A percentile compares a stretch with the other conserved stretches of the same genome.
Evolutionary conservation across 2,888 invertebrate genomes (phyloP).

Genomic region (Callyntrura guangdongensis): DNA sequence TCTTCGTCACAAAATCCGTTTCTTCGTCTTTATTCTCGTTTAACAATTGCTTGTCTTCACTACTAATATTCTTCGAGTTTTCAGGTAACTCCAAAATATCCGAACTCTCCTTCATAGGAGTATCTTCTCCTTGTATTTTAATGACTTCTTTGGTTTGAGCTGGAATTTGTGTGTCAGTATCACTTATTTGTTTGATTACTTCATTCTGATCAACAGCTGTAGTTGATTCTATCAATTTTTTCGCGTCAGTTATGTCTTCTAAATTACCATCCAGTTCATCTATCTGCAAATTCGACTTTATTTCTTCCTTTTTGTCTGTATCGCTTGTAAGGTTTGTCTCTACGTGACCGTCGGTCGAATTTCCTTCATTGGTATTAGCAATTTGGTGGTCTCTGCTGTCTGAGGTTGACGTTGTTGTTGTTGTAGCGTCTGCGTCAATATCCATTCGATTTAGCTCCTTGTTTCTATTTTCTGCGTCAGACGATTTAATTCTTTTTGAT

Average conservation of each 20-base stretch:
- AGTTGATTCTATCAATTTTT: background rate
- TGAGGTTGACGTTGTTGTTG: background rate
- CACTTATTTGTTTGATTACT: background rate
- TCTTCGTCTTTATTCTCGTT: background rate
- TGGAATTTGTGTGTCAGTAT: background rate
- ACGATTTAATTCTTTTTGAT: slow-evolving; percentile 32
- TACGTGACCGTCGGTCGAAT: background rate
- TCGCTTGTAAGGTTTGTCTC: background rate
- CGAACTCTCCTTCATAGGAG: background rate
- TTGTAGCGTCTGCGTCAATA: background rate
- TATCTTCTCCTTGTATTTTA: background rate
- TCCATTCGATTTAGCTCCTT: slow-evolving; percentile 3
- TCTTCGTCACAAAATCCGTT: background rate
- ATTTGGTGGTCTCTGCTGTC: background rate
- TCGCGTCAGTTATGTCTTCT: slow-evolving; percentile 11
- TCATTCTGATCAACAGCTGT: background rate
- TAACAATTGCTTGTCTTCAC: background rate
- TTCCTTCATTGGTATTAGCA: background rate
- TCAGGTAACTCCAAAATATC: background rate
- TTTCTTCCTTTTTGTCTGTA: background rate
- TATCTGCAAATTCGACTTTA: background rate
- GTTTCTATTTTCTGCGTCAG: background rate
- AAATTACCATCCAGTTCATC: background rate
- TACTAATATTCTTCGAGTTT: background rate
- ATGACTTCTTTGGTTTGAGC: background rate